These are phyloP conservation scores for Antheraea yamamai DNA, from an alignment of 2,888 invertebrate genomes.

Conservation along the genomic window DNA sequence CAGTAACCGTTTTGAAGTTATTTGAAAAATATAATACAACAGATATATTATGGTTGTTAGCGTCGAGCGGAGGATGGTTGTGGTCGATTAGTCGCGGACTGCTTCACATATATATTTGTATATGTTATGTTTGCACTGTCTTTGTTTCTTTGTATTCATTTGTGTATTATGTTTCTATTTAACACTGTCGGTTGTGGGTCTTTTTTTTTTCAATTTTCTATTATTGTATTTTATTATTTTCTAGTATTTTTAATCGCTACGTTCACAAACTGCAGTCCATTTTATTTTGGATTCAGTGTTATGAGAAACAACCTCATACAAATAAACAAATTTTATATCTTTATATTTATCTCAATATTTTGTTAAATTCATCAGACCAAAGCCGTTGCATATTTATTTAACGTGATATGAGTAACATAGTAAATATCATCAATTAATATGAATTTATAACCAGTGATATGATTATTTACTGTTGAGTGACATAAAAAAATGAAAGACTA, in stretches of 20 bases:
- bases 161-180: constrained; percentile 21
- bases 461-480: no score
- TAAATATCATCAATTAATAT: background rate
- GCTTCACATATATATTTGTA: constrained; percentile 36
- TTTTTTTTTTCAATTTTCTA: background rate
- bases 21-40: background rate
- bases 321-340: background rate
- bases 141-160: constrained; percentile 45
- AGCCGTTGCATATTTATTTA: background rate
- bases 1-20: background rate
- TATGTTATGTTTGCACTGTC: constrained; percentile 67
- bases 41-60: constrained; percentile 41
- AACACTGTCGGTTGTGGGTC: constrained; percentile 9
- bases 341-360: background rate
- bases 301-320: no score
- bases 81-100: constrained; percentile 30
- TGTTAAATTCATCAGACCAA: background rate
- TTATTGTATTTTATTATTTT: background rate
- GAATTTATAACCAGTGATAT: background rate
- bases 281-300: background rate
- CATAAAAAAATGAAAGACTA: no score
- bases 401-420: background rate
- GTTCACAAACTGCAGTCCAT: background rate
- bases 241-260: background rate
- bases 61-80: constrained; percentile 49